Evolutionary conservation across 2,113 vertebrate genomes (phyloP).

Genomic region (Brevimyrus niger): DNA sequence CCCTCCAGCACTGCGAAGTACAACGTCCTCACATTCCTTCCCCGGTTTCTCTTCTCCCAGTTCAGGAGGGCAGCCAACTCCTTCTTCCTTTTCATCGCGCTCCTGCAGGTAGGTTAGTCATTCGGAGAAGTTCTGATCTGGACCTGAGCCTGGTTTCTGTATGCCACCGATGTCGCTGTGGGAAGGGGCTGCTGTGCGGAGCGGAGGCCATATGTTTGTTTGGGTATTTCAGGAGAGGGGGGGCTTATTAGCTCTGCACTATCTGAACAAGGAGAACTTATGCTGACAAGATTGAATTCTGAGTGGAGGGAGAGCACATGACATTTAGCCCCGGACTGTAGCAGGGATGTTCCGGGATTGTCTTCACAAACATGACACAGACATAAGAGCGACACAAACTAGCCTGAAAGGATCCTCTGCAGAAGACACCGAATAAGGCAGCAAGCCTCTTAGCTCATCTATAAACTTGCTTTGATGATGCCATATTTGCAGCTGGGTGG

Average conservation of each 20-base stretch:
- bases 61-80: slow-evolving; percentile 98
- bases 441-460: neutral
- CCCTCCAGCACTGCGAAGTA: slow-evolving; percentile 94
- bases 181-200: neutral
- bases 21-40: slow-evolving; percentile 94
- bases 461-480: neutral
- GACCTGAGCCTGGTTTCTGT: neutral
- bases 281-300: neutral
- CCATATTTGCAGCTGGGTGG: neutral
- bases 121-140: neutral
- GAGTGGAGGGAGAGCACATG: neutral
- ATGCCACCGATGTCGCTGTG: neutral
- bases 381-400: neutral
- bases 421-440: neutral
- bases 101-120: slow-evolving; percentile 76
- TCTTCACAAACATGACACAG: neutral
- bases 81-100: slow-evolving; percentile 97
- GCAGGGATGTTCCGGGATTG: neutral
- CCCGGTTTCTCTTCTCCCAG: slow-evolving; percentile 96
- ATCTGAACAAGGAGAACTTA: neutral
- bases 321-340: neutral
- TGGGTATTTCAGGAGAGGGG: neutral
- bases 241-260: neutral
- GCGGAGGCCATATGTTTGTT: neutral
- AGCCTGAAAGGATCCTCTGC: neutral